phyloP scores from a whole-genome alignment of 2,888 invertebrate species.

The Rotaria sp. region DNA sequence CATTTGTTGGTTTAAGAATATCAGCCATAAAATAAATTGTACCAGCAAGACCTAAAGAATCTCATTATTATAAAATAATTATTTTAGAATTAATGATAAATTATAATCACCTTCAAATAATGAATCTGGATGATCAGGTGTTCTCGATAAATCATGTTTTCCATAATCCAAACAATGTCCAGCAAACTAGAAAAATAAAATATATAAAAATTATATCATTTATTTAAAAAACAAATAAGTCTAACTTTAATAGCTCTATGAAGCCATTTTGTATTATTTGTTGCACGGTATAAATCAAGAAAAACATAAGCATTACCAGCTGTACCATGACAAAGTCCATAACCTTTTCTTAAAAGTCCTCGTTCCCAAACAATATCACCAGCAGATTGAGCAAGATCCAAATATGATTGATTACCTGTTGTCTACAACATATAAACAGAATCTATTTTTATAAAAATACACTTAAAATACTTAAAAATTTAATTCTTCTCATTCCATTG shows the following conservation, averaged over 20 bases:
- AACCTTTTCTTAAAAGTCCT: slow-evolving; percentile 74
- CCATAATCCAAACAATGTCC: background rate
- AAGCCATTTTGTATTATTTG: slow-evolving; percentile 67
- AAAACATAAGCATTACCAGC: slow-evolving; percentile 79
- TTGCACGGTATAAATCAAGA: slow-evolving; percentile 69
- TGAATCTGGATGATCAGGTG: slow-evolving; percentile 74
- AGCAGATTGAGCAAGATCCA: slow-evolving; percentile 32
- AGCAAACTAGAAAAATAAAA: background rate
- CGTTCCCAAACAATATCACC: slow-evolving; percentile 73
- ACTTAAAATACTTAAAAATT: background rate
- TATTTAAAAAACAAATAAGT: background rate
- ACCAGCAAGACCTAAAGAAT: slow-evolving; percentile 68
- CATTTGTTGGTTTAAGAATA: slow-evolving; percentile 66
- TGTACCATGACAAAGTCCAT: slow-evolving; percentile 78
- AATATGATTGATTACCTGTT: background rate
- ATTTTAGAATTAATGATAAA: background rate
- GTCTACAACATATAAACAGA: slow-evolving; percentile 51
- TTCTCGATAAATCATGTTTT: slow-evolving; percentile 43
- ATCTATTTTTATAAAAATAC: background rate
- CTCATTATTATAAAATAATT: background rate
- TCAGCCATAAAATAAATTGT: slow-evolving; percentile 75
- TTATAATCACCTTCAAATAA: slow-evolving; percentile 69
- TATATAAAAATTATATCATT: background rate
- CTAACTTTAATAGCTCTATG: slow-evolving; percentile 63
- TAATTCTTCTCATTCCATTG: background rate